Conservation (phyloP, 2,888 invertebrate species). For the Cecidostiba fungosa region DNA sequence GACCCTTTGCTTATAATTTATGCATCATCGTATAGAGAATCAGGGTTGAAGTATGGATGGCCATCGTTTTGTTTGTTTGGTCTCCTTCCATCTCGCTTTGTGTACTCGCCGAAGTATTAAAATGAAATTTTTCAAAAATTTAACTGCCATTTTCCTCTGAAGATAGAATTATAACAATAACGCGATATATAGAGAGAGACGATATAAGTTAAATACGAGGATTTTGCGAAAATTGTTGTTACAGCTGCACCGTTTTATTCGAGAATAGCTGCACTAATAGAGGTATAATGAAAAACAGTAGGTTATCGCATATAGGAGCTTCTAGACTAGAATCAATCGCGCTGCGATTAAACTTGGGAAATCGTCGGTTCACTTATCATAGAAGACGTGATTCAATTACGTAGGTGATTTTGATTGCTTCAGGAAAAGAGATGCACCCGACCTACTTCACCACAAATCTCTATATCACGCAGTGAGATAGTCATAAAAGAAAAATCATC, state of each 20-base stretch:
- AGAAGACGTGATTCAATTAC: not conserved
- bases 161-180: not conserved
- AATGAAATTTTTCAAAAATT: not conserved
- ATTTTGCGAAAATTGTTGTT: not conserved
- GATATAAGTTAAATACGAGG: not conserved
- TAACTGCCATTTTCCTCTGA: not conserved
- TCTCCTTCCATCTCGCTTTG: not conserved
- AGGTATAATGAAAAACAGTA: not conserved
- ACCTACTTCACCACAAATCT: not conserved
- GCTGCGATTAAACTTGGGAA: not conserved
- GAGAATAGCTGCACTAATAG: not conserved
- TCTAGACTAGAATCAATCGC: not conserved
- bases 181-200: no score
- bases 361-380: not conserved
- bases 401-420: not conserved
- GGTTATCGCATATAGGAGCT: not conserved
- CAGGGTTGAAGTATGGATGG: not conserved
- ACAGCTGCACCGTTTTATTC: not conserved
- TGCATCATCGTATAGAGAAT: constrained; percentile 19
- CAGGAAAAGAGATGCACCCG: not conserved
- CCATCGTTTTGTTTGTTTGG: not conserved
- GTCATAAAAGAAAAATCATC: no score
- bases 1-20: not conserved
- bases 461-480: no score
- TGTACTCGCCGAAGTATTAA: not conserved